Evolutionary conservation across 2,888 invertebrate genomes (phyloP).

Genomic region (Dryadula phaetusa): DNA sequence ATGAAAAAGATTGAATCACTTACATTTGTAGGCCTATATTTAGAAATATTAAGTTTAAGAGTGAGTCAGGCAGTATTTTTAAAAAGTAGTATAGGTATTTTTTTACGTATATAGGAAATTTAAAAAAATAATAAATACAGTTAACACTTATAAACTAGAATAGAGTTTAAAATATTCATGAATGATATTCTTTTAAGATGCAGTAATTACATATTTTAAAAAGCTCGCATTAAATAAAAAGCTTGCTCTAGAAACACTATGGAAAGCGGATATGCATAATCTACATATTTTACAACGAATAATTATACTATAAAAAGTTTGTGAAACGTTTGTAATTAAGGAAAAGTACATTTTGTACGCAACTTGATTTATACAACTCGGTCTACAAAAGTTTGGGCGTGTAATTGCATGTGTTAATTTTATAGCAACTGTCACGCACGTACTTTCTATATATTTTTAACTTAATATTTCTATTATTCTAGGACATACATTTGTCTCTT

Average conservation of each 20-base stretch:
- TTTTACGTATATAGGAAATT: not conserved
- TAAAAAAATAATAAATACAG: not conserved
- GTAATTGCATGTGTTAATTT: conserved; percentile 41
- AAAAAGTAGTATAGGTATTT: too few species aligned
- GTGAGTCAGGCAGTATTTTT: too few species aligned
- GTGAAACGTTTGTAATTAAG: conserved; percentile 31
- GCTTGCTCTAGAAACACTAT: conserved; percentile 3
- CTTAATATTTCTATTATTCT: conserved; percentile 7
- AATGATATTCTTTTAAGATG: conserved; percentile 2
- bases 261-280: conserved; percentile 13
- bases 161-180: not conserved
- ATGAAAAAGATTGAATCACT: too few species aligned
- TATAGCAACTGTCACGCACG: conserved; percentile 42
- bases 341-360: conserved; percentile 8
- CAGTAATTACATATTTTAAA: conserved; percentile 1
- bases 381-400: conserved; percentile 36
- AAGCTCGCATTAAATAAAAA: conserved; percentile 3
- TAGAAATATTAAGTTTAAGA: too few species aligned
- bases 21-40: too few species aligned
- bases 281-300: conserved; percentile 1
- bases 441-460: conserved; percentile 42
- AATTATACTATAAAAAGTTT: conserved; percentile 27
- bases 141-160: not conserved
- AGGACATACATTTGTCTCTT: not conserved
- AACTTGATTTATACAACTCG: conserved; percentile 38